Evolutionary conservation across 2,888 invertebrate genomes (phyloP).

Genomic region (Aproaerema taeniolella): DNA sequence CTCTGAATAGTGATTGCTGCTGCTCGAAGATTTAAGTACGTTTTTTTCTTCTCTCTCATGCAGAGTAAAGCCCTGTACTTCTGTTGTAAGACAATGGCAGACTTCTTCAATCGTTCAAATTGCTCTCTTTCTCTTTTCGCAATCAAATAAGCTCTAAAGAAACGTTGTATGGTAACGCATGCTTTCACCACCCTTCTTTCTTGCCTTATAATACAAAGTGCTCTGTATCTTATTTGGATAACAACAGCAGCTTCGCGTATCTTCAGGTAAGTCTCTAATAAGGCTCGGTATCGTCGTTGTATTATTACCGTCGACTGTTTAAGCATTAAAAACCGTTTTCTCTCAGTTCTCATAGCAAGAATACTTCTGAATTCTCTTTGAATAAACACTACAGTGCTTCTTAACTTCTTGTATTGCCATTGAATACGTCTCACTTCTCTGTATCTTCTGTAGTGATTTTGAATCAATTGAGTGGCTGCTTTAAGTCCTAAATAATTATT

Average conservation of each 20-base stretch:
- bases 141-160: constrained; percentile 29
- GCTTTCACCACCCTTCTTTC: constrained; percentile 46
- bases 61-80: constrained; percentile 43
- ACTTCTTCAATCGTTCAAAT: not conserved
- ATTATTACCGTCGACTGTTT: constrained; percentile 37
- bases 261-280: constrained; percentile 34
- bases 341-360: constrained; percentile 44
- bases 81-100: not conserved
- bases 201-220: constrained; percentile 42
- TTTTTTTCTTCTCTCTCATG: constrained; percentile 41
- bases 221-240: constrained; percentile 53
- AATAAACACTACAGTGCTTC: constrained; percentile 45
- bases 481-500: constrained; percentile 28
- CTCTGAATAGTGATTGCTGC: constrained; percentile 36
- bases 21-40: constrained; percentile 33
- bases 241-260: constrained; percentile 27
- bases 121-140: not conserved
- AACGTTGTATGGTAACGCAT: constrained; percentile 53
- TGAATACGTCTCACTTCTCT: constrained; percentile 35
- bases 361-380: constrained; percentile 57
- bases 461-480: constrained; percentile 23
- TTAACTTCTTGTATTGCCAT: constrained; percentile 47
- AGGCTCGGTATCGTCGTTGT: constrained; percentile 57
- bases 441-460: constrained; percentile 22
- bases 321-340: constrained; percentile 40